phyloP scores from a whole-genome alignment of 2,113 vertebrate genomes.

The Thunnus thynnus region DNA sequence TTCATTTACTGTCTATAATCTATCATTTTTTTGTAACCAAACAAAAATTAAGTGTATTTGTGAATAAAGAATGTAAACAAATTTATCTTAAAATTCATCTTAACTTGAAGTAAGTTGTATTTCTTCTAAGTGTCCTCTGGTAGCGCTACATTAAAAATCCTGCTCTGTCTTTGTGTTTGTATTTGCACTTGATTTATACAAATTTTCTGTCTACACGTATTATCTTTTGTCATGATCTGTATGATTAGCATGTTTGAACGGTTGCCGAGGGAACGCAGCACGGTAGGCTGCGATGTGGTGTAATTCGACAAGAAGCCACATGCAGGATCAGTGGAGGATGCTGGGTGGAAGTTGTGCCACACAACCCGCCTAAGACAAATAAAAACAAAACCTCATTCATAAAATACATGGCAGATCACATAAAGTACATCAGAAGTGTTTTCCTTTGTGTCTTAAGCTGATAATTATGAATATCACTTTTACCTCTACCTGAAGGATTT shows the following conservation, averaged over 20 bases:
- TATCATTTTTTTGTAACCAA: too few relatives aligned
- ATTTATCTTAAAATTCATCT: background rate
- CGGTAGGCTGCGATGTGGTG: constrained; percentile 43
- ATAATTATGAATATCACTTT: too few relatives aligned
- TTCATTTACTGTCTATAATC: background rate
- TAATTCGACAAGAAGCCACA: constrained; percentile 69
- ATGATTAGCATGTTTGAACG: constrained; percentile 65
- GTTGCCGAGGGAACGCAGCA: constrained; percentile 70
- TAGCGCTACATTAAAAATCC: background rate
- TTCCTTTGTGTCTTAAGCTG: too few relatives aligned
- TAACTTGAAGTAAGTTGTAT: background rate
- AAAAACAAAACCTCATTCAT: background rate
- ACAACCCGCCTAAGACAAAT: constrained; percentile 15
- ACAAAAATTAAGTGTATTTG: too few relatives aligned
- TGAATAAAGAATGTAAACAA: too few relatives aligned
- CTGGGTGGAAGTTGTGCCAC: constrained; percentile 25
- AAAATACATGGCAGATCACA: background rate
- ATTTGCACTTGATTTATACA: constrained; percentile 49
- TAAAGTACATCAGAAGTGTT: too few relatives aligned
- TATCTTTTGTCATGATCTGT: constrained; percentile 40
- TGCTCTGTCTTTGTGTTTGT: background rate
- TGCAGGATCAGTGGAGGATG: constrained; percentile 34
- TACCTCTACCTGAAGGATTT: too few relatives aligned
- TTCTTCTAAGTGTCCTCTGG: background rate
- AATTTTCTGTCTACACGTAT: constrained; percentile 33